Evolutionary conservation across 92 coral and sea anemone species (phyloP).

Genomic region (Pocillopora grandis): DNA sequence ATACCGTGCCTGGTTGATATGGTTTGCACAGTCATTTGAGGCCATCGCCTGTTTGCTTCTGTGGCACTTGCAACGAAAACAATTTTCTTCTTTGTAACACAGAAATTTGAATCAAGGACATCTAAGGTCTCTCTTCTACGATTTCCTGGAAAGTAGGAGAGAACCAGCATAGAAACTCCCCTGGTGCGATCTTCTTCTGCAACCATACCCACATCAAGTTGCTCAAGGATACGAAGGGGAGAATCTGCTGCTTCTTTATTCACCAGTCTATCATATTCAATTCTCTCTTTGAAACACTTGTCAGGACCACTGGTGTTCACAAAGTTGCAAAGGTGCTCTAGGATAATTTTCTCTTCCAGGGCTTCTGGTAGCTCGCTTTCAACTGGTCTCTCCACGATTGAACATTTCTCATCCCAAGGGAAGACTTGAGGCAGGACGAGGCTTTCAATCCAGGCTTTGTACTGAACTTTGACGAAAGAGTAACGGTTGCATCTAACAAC

Average conservation of each 20-base stretch:
- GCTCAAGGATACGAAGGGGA: constrained; percentile 8
- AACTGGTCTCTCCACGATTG: constrained; percentile 9
- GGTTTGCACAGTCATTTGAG: neutral
- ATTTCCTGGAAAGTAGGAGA: constrained; percentile 9
- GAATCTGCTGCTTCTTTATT: neutral
- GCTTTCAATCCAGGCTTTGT: constrained; percentile 46
- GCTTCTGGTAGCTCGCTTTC: constrained; percentile 15
- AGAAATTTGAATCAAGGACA: neutral
- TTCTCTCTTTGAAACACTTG: constrained; percentile 26
- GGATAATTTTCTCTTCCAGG: constrained; percentile 24
- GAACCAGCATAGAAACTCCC: constrained; percentile 19
- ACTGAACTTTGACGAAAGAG: constrained; percentile 39
- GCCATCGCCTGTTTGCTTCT: constrained; percentile 26
- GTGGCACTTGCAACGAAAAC: constrained; percentile 32
- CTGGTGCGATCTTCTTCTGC: neutral
- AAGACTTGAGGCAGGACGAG: constrained; percentile 24
- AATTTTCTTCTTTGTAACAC: constrained; percentile 18
- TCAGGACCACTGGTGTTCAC: neutral
- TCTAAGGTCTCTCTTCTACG: neutral
- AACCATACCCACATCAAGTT: neutral
- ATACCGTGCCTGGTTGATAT: constrained; percentile 19
- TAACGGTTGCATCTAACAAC: constrained; percentile 58
- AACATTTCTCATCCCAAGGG: constrained; percentile 29
- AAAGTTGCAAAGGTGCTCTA: constrained; percentile 10
- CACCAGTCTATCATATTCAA: constrained; percentile 26